A percentile compares a stretch with the other conserved stretches of the same genome.
phyloP scores from a whole-genome alignment of 2,888 invertebrate species.

The Ormyrus thymus region DNA sequence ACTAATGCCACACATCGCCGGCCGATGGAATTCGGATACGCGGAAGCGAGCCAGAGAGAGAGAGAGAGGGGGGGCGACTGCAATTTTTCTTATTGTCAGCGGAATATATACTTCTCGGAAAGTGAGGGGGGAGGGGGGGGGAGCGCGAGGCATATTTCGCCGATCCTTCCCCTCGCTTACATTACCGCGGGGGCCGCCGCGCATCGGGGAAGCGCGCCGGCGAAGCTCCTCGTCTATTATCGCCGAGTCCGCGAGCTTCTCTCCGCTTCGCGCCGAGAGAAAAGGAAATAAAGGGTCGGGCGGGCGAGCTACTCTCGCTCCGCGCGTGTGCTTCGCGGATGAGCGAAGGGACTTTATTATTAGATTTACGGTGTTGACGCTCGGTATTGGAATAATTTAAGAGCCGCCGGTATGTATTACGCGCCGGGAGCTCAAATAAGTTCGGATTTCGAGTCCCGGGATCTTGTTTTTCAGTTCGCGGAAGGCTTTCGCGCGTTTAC shows the following conservation, averaged over 20 bases:
- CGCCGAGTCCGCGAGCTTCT: conserved; percentile 4
- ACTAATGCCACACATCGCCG: conserved; percentile 34
- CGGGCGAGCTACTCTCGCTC: no score
- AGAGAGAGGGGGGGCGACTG: background rate
- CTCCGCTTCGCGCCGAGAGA: background rate
- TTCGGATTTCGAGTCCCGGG: no score
- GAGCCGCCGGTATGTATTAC: no score
- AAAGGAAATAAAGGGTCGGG: background rate
- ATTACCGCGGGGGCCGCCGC: background rate
- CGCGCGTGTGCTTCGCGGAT: no score
- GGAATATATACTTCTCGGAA: conserved; percentile 15
- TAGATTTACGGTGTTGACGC: no score
- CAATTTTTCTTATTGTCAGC: conserved; percentile 50
- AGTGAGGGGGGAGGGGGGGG: background rate
- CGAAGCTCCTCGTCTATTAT: conserved; percentile 33
- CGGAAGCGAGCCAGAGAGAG: background rate
- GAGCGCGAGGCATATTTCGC: no score
- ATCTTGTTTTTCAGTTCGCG: no score
- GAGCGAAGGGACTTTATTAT: no score
- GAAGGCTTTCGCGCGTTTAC: no score
- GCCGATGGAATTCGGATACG: conserved; percentile 17
- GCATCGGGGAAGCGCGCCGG: conserved; percentile 1
- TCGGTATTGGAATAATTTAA: no score
- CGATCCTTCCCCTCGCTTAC: background rate
- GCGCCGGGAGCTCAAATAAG: no score